phyloP scores from a whole-genome alignment of 1,140 invertebrate genomes.

The Neodiprion virginianus region DNA sequence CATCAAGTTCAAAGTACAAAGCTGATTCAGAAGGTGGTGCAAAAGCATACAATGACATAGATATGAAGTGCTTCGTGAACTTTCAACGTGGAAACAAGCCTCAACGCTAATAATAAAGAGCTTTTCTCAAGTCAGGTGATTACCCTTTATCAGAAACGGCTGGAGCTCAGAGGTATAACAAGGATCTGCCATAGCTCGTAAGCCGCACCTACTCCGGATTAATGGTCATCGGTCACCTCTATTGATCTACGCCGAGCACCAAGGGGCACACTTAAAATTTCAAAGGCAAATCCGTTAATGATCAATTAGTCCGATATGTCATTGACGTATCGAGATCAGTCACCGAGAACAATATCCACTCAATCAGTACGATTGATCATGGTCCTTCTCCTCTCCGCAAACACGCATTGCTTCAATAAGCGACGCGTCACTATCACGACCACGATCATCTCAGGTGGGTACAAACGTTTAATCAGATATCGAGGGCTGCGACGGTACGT shows the following conservation, averaged over 20 bases:
- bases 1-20: no score
- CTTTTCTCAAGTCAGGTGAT: no score
- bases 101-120: no score
- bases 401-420: not conserved
- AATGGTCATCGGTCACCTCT: not conserved
- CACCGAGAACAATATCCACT: constrained; percentile 26
- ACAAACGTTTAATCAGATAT: constrained; percentile 32
- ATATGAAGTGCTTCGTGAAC: no score
- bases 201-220: not conserved
- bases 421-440: constrained; percentile 9
- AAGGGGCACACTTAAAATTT: not conserved
- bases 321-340: not conserved
- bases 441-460: constrained; percentile 7
- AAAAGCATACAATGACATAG: no score
- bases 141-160: not conserved
- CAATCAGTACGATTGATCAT: constrained; percentile 35
- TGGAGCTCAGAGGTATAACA: not conserved
- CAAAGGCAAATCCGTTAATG: not conserved
- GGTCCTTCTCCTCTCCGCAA: not conserved
- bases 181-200: not conserved
- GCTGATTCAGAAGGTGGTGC: no score
- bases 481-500: constrained; percentile 33
- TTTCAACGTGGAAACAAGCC: no score
- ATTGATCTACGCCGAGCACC: not conserved
- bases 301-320: not conserved